These are phyloP conservation scores for Oreocharis arfaki DNA, from an alignment of 2,113 vertebrate species.

Conservation along the genomic window DNA sequence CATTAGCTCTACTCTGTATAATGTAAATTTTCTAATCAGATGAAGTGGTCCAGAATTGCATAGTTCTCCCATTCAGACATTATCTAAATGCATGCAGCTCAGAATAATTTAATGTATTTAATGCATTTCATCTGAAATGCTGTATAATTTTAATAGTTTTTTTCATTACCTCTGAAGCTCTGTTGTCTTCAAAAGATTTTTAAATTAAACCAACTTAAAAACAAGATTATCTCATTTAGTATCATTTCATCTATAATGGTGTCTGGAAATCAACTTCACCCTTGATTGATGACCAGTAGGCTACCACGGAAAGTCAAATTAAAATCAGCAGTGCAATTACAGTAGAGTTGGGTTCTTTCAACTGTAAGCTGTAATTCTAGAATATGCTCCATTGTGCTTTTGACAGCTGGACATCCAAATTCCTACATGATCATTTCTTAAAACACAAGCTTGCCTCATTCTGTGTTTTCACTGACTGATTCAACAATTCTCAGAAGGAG, in stretches of 20 bases:
- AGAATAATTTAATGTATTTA: not conserved
- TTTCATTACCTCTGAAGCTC: not conserved
- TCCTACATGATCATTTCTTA: not conserved
- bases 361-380: not conserved
- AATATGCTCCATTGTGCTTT: not conserved
- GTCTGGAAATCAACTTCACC: not conserved
- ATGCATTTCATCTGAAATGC: not conserved
- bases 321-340: not conserved
- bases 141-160: not conserved
- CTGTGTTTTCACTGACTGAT: not conserved
- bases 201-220: not conserved
- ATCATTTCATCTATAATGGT: not conserved
- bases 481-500: not conserved
- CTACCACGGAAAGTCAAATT: not conserved
- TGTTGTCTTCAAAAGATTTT: not conserved
- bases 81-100: not conserved
- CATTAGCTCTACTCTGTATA: not conserved
- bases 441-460: not conserved
- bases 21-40: constrained; percentile 19
- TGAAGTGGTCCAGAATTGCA: not conserved
- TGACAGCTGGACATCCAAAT: not conserved
- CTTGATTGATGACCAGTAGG: not conserved
- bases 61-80: not conserved
- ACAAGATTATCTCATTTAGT: not conserved
- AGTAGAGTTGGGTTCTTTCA: not conserved